Percentiles rank a stretch among this genome's conserved stretches.
Conservation (phyloP, 2,888 invertebrate species). For the Hydroisotoma schaefferi region DNA sequence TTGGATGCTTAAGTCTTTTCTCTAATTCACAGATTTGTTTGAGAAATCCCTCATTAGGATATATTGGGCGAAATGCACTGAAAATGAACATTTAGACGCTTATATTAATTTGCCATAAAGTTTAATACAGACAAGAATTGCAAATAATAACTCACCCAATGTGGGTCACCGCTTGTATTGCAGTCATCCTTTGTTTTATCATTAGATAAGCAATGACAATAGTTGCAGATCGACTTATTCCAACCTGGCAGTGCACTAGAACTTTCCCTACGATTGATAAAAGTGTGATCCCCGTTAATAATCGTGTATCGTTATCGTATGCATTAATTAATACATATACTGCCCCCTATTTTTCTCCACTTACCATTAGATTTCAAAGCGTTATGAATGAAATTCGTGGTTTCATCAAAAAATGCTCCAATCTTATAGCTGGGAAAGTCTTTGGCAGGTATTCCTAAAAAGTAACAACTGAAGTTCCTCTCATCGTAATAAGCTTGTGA, state of each 20-base stretch:
- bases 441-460: constrained; percentile 54
- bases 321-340: no score
- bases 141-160: constrained; percentile 50
- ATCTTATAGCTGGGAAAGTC: constrained; percentile 54
- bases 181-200: constrained; percentile 53
- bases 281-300: no score
- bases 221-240: constrained; percentile 56
- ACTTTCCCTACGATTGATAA: constrained; percentile 52
- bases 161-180: constrained; percentile 52
- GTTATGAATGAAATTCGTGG: constrained; percentile 53
- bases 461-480: constrained; percentile 28
- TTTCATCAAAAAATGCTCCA: constrained; percentile 52
- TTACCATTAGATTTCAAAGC: constrained; percentile 51
- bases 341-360: no score
- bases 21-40: constrained; percentile 45
- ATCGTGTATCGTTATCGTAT: neutral
- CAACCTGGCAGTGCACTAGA: constrained; percentile 53
- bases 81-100: neutral
- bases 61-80: constrained; percentile 52
- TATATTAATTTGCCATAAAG: neutral
- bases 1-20: constrained; percentile 30
- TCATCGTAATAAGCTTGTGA: constrained; percentile 37
- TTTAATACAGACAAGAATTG: neutral
- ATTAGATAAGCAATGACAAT: constrained; percentile 51
- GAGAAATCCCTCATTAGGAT: constrained; percentile 56